Evolutionary conservation across 2,888 invertebrate genomes (phyloP), one percentile per base, ranked within the genome.

Genomic region (Syrphus vitripennis): DNA sequence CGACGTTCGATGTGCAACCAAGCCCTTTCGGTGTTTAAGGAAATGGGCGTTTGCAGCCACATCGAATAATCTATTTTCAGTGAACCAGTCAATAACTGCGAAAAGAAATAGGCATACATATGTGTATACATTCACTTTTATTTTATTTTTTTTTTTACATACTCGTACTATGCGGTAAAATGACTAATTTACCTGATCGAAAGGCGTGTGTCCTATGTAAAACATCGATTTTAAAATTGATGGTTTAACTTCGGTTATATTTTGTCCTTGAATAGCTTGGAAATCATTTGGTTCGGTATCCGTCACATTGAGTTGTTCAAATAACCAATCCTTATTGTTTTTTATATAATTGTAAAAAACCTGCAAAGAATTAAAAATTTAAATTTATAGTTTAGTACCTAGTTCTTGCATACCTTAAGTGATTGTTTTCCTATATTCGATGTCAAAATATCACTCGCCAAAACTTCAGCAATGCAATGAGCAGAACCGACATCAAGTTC

Each of bases 171-270:
- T 24, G 42, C 21, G 53, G 21, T 16, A 3, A 4, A 10, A 19
- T 40, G 1, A 67, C 75, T n/a, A n/a, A n/a, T n/a, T 42, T 89
- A 96, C 96, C 94, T 96, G 96, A 92, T 97, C 97, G 90, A 97
- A 97, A 0, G 95, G 94, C 19, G 93, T 93, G 83, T 95, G 93
- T 12, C 96, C 96, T 78, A 97, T 96, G 89, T 96, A 96, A 90
- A 97, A 97, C 96, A 97, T 97, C 7, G 95, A 94, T 89, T 96
- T 95, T 0, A 96, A 92, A 12, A 97, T 92, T 0, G 95, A 94
- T 0, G 94, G 93, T 48, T 91, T 90, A 14, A 89, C 89, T 84
- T 91, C 91, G 57, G 89, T 89, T 3, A 92, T 90, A 67, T 91
- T 92, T 88, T 93, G 92, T 0, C 92, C 92, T 48, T 92, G 90